Evolutionary conservation across 2,888 invertebrate genomes (phyloP), one percentile per base, ranked within the genome.

Genomic region (Tetropium fuscum): DNA sequence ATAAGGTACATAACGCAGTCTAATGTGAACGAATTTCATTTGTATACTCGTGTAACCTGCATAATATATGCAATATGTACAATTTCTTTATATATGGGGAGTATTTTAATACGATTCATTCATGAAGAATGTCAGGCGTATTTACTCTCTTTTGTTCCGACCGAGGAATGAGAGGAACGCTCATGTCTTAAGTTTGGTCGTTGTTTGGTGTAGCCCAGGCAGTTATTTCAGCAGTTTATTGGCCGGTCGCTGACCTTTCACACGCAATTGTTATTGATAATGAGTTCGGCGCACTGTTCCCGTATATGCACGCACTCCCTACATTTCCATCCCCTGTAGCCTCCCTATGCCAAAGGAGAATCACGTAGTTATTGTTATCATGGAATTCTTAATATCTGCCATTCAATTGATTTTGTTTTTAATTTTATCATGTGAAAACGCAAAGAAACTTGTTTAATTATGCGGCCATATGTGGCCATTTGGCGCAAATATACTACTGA

Each of bases 181-280:
- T 34, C 34, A 36, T 43, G 49, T 25, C 6, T 34, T 34, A 34
- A 13, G 34, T 15, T 43, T 19, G 18, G n/a, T n/a, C n/a, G n/a
- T n/a, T 18, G 27, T 27, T 27, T 27, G 13, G 41, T 11, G 30
- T 30, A n/a, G 41, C 34, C 34, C 19, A 20, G 19, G 27, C 58
- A 69, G 73, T 74, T 73, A 76, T 78, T 78, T 78, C 74, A 77
- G 74, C 74, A 64, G 73, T 76, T 72, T 66, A 58, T 66, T 76
- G 77, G 73, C 78, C 78, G 80, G 79, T 80, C 79, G 73, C 69
- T 73, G 77, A 80, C 78, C 75, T 69, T 69, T 66, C 59, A 54
- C 63, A 66, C 57, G 58, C 38, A 32, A 27, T 51, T 51, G 49
- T 48, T 20, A 20, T 27, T 51, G 38, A 11, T 51, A 34, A 51